phyloP scores from a whole-genome alignment of 2,113 vertebrate genomes.

The Amia ocellicauda region DNA sequence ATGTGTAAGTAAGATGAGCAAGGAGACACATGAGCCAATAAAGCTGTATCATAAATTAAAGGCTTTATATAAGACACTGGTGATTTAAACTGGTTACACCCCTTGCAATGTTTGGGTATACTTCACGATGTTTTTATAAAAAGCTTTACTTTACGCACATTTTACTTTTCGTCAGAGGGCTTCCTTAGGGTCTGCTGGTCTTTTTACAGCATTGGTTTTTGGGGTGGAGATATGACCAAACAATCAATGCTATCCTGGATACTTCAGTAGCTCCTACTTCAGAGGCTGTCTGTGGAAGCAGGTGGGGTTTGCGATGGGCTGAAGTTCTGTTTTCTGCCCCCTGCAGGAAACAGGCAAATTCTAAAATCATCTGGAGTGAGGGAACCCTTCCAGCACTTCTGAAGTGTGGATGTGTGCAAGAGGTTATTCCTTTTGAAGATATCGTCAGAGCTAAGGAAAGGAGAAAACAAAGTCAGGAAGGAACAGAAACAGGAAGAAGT shows the following conservation, averaged over 20 bases:
- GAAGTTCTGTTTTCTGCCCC: neutral
- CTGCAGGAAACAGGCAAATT: neutral
- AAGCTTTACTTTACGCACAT: too few relatives aligned
- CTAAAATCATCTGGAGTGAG: neutral
- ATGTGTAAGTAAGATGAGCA: too few relatives aligned
- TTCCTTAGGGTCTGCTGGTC: too few relatives aligned
- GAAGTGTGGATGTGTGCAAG: neutral
- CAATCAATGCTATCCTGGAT: neutral
- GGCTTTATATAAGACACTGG: too few relatives aligned
- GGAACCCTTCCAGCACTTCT: too few relatives aligned
- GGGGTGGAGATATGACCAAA: neutral
- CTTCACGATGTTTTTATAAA: too few relatives aligned
- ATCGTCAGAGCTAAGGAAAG: conserved; percentile 14
- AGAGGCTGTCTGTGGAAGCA: neutral
- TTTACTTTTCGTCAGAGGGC: too few relatives aligned
- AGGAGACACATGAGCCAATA: too few relatives aligned
- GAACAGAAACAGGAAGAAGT: conserved; percentile 9
- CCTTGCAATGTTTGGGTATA: too few relatives aligned
- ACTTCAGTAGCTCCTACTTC: neutral
- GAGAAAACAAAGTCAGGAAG: conserved; percentile 41
- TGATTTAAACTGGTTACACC: too few relatives aligned
- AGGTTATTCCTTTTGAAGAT: neutral
- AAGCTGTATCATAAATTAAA: too few relatives aligned
- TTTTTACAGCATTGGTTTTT: too few relatives aligned
- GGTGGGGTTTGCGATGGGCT: neutral